Conservation (phyloP, 2,113 vertebrate genomes). For the Ophthalmolycus amberensis region DNA sequence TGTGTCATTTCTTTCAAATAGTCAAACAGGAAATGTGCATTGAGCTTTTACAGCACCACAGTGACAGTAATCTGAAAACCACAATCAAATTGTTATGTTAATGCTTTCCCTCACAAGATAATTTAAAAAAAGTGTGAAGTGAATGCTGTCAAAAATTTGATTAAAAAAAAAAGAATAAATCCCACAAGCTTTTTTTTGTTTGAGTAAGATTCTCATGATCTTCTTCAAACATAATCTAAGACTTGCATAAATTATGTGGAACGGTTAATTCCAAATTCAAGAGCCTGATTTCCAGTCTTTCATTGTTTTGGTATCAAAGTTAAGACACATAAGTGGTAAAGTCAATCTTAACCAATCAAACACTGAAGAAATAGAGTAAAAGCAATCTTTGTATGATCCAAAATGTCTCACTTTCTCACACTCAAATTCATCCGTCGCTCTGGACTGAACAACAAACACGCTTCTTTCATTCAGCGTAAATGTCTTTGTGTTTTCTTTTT, state of each 20-base stretch:
- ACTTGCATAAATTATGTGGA: neutral
- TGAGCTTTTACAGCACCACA: slow-evolving; percentile 21
- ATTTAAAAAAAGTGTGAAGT: neutral
- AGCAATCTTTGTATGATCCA: neutral
- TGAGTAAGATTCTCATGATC: neutral
- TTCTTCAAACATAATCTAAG: slow-evolving; percentile 1
- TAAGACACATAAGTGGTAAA: neutral
- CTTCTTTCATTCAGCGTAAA: neutral
- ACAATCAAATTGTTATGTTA: slow-evolving; percentile 30
- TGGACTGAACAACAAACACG: neutral
- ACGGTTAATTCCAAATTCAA: neutral
- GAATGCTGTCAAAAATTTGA: neutral
- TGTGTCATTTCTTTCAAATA: slow-evolving; percentile 56
- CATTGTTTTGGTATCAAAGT: neutral
- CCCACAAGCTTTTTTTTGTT: neutral
- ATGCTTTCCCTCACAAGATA: slow-evolving; percentile 8
- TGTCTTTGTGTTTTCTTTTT: neutral
- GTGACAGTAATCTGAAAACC: slow-evolving; percentile 19
- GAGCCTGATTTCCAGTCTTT: slow-evolving; percentile 4
- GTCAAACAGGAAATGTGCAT: slow-evolving; percentile 36
- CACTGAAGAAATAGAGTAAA: neutral
- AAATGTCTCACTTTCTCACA: neutral
- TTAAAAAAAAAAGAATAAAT: neutral
- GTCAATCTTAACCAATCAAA: neutral
- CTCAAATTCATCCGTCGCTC: neutral